Base-by-base conservation (phyloP, 2,113 vertebrate species). In the Neodontobutis hainanensis region DNA sequence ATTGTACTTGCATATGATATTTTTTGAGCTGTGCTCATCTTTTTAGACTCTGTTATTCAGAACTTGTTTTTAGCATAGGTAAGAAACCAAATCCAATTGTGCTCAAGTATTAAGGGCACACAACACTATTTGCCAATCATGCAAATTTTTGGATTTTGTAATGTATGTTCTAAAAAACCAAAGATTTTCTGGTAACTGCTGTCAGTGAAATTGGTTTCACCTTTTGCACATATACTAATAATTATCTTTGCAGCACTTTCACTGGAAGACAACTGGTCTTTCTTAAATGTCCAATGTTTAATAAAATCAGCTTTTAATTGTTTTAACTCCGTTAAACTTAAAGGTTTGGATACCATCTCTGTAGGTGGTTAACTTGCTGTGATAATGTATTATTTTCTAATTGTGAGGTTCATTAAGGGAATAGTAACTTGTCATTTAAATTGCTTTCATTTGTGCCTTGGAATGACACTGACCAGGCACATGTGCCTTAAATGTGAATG, bases 401-500 rank as follows among this genome's bases (percentile, higher is more conserved):
- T 59, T 63, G n/a, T n/a, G 60, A 58, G 40, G 34, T 59, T 36
- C 12, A 34, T 65, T 12, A 81, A 87, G 70, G 68, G 69, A 72
- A 75, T n/a, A 67, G 34, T 10, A 14, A 38, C 47, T 38, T 44
- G 34, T 68, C 46, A 58, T 27, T 40, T 40, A 40, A 36, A 76
- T 38, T 1, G 6, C 70, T 77, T 80, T 65, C 48, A 61, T 66
- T 35, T 8, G 6, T 65, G 82, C 80, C 78, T 88, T 75, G 32
- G 47, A 8, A 82, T 86, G 80, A 73, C 84, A 87, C 81, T 70
- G 66, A 78, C 12, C 0, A 53, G 36, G 63, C 50, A 27, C 70
- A 11, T 27, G 52, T 78, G 81, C 75, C 80, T 85, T 69, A 61
- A 85, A 85, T 89, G 85, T 90, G 80, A 85, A 84, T 83, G 50